Conservation (phyloP, 2,113 vertebrate species). For the Agelaius phoeniceus region DNA sequence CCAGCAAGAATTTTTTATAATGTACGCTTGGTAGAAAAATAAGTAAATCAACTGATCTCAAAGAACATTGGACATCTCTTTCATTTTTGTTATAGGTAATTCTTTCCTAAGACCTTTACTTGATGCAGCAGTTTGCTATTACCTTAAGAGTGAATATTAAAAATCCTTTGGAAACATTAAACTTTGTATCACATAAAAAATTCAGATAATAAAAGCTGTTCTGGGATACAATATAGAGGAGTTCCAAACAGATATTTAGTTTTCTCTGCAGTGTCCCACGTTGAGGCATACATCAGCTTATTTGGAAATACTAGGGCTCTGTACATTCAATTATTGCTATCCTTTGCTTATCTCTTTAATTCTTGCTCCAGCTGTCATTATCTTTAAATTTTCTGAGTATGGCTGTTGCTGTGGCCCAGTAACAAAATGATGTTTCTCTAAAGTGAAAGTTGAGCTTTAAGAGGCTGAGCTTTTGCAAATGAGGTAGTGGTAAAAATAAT, state of each 20-base stretch:
- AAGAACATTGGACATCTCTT: neutral
- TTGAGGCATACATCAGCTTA: neutral
- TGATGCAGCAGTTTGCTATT: neutral
- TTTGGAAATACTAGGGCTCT: neutral
- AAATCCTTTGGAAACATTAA: neutral
- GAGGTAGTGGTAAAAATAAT: neutral
- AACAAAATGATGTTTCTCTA: neutral
- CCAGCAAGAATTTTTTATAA: neutral
- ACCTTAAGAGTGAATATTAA: neutral
- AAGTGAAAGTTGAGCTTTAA: neutral
- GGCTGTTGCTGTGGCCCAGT: neutral
- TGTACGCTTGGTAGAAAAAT: neutral
- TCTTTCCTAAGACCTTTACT: neutral
- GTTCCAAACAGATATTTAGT: neutral
- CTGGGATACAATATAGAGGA: neutral
- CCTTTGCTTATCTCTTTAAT: neutral
- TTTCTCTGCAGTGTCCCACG: neutral
- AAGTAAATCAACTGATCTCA: neutral
- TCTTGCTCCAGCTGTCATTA: neutral
- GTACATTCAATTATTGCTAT: neutral
- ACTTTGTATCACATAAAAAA: neutral
- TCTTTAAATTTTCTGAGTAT: neutral
- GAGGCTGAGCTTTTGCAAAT: neutral
- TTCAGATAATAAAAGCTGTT: neutral
- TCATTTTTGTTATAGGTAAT: neutral